Evolutionary conservation across 2,888 invertebrate genomes (phyloP), one percentile per base, ranked within the genome.

Genomic region (Heliothis peltigera): DNA sequence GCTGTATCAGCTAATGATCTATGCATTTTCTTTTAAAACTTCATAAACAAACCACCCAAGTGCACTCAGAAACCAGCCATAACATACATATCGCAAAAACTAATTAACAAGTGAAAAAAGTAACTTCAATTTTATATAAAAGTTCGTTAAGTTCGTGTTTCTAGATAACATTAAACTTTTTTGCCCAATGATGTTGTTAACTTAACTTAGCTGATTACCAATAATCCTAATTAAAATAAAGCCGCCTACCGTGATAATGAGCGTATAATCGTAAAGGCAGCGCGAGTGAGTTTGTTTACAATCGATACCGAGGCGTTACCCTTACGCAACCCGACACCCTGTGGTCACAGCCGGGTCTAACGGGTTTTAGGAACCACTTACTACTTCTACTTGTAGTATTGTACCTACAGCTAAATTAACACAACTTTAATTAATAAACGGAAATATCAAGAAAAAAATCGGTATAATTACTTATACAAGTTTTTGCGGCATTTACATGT

Each of bases 251-350:
- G 49, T 47, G 35, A 44, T 58, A 63, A 58, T 55, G 21, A 51
- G 19, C 32, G 47, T 59, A 60, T 71, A 72, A 75, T 68, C 51
- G 52, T 72, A 25, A 59, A 76, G 32, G 12, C 32, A 32, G 56
- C 61, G 70, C 17, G 19, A 53, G 62, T 60, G 51, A 49, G 60
- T 57, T 72, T 69, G 77, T 75, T 75, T 67, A 65, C 55, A 79
- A 80, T 80, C 80, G 64, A 80, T 80, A 68, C 68, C 22, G 17
- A 70, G 66, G 67, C 71, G 78, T 78, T 70, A 71, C 80, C 78
- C 80, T 61, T 22, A 25, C 54, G 80, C 43, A 67, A 80, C 58
- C n/a, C 53, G 70, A 80, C 42, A 80, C 74, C 42, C 66, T 80
- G 80, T 61, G 80, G 80, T 80, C 63, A 70, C 64, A 21, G 46